These are phyloP conservation scores for Apodemia hepburni DNA, from an alignment of 2,888 invertebrate species.

Conservation along the genomic window DNA sequence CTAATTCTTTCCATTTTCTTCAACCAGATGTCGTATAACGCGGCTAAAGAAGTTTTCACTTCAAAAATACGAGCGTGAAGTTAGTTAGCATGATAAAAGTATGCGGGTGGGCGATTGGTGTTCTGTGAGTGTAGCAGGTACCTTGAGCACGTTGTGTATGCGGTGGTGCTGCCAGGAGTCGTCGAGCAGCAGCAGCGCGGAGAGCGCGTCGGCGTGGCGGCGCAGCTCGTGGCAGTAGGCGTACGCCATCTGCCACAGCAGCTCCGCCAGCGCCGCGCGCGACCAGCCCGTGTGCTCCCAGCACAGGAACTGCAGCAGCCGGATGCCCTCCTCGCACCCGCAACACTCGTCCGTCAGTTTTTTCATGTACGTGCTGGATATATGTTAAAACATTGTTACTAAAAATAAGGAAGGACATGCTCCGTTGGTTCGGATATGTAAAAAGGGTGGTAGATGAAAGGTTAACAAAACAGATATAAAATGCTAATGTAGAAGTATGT, in stretches of 20 bases:
- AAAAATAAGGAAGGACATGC: background rate
- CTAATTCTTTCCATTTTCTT: no score
- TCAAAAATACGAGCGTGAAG: no score
- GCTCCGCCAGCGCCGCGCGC: conserved; percentile 91
- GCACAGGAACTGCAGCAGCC: conserved; percentile 94
- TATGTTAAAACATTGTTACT: background rate
- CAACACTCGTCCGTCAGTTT: conserved; percentile 97
- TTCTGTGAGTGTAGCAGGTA: conserved; percentile 31
- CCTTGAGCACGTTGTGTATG: conserved; percentile 96
- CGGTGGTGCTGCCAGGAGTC: conserved; percentile 98
- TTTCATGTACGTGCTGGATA: conserved; percentile 86
- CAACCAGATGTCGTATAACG: no score
- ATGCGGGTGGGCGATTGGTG: no score
- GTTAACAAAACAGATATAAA: no score
- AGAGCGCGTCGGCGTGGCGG: conserved; percentile 93
- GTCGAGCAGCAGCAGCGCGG: conserved; percentile 92
- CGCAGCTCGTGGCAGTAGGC: conserved; percentile 97
- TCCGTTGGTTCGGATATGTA: no score
- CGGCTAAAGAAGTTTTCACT: no score
- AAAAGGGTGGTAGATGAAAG: no score
- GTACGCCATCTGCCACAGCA: conserved; percentile 93
- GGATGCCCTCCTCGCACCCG: conserved; percentile 93
- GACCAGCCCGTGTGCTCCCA: conserved; percentile 99
- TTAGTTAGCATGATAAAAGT: no score
- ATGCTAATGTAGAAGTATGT: no score